A percentile compares a stretch with the other conserved stretches of the same genome.
Conservation (phyloP, 2,113 vertebrate species). For the Oncorhynchus gorbuscha region DNA sequence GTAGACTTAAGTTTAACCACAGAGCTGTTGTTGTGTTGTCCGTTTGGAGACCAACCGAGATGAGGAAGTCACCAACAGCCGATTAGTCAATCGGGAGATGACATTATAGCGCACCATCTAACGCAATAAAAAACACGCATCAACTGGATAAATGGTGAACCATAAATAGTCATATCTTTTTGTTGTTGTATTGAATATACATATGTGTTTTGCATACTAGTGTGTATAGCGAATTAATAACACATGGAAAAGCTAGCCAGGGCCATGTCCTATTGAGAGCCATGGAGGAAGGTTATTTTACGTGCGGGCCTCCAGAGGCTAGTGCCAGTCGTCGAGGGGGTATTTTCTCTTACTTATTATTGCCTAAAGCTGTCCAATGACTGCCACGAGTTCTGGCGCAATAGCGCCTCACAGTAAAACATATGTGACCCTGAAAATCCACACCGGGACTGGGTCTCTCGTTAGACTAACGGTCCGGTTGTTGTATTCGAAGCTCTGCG, state of each 20-base stretch:
- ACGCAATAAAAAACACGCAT: neutral
- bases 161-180: neutral
- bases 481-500: slow-evolving; percentile 15
- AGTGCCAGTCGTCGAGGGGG: neutral
- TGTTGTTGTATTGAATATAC: neutral
- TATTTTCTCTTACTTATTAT: neutral
- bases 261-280: neutral
- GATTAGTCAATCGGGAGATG: neutral
- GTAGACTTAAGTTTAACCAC: slow-evolving; percentile 17
- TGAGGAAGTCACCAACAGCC: slow-evolving; percentile 17
- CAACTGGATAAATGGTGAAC: neutral
- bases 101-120: neutral
- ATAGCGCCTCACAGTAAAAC: neutral
- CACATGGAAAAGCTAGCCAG: neutral
- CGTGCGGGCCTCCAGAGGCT: neutral
- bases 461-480: slow-evolving; percentile 26
- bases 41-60: slow-evolving; percentile 42
- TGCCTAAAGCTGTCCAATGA: neutral
- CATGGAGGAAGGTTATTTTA: neutral
- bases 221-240: too few species aligned
- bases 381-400: neutral
- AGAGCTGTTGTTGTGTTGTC: slow-evolving; percentile 16
- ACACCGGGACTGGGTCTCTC: neutral
- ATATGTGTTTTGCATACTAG: too few species aligned
- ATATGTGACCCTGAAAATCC: neutral